Conservation (phyloP, 1,140 invertebrate genomes). For the Galendromus occidentalis region DNA sequence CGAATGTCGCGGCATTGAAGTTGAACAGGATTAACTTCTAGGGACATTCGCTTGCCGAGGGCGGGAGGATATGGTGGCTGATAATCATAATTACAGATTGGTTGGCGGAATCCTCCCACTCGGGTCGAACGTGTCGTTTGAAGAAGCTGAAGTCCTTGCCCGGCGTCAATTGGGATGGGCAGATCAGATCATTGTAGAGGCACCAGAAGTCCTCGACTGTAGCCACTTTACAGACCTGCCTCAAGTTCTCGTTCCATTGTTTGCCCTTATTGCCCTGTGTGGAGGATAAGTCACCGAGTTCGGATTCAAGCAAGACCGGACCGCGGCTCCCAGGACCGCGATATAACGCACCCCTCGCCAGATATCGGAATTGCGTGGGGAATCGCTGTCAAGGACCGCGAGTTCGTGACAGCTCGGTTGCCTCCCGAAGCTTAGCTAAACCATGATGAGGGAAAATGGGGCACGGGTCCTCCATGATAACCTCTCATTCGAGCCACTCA, state of each 20-base stretch:
- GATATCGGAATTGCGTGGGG: too few species aligned
- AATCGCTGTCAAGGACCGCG: too few species aligned
- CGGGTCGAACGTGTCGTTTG: conserved; percentile 2
- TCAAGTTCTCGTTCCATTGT: background rate
- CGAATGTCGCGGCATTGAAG: background rate
- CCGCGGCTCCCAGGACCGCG: too few species aligned
- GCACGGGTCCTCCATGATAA: too few species aligned
- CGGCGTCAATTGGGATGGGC: background rate
- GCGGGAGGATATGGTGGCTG: background rate
- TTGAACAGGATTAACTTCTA: background rate
- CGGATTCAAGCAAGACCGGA: too few species aligned
- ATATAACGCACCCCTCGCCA: too few species aligned
- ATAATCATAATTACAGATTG: background rate
- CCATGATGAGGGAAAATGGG: too few species aligned
- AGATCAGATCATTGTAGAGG: background rate
- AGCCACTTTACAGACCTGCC: background rate
- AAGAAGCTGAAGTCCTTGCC: background rate
- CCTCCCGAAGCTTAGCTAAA: too few species aligned
- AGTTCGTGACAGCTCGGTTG: too few species aligned
- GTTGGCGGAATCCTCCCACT: background rate
- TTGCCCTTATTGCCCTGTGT: background rate
- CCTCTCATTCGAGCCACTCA: too few species aligned
- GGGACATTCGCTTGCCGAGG: background rate
- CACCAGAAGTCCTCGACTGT: conserved; percentile 1
- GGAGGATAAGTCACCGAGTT: too few species aligned